These are phyloP conservation scores for Prionailurus bengalensis DNA, from an alignment of 2,113 vertebrate species.

Conservation along the genomic window DNA sequence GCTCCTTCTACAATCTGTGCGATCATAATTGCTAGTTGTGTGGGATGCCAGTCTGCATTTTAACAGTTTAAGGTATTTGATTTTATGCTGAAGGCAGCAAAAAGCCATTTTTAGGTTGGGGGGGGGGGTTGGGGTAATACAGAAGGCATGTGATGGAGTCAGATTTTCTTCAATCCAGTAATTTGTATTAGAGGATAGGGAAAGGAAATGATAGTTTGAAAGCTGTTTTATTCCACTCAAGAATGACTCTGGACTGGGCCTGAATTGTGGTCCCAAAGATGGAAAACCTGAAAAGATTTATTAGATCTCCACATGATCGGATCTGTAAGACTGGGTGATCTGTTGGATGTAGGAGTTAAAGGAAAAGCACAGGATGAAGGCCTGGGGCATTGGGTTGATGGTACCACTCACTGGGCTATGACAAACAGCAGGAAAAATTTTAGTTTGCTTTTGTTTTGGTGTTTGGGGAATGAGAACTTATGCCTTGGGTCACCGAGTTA, in stretches of 20 bases:
- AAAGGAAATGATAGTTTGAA: not conserved
- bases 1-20: not conserved
- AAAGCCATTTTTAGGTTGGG: not conserved
- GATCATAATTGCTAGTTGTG: not conserved
- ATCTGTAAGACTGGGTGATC: not conserved
- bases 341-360: not conserved
- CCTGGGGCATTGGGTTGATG: not conserved
- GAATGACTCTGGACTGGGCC: not conserved
- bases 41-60: not conserved
- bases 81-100: not conserved
- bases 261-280: not conserved
- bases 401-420: not conserved
- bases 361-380: not conserved
- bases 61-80: not conserved
- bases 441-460: not conserved
- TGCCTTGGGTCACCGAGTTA: not conserved
- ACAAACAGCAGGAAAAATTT: not conserved
- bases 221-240: not conserved
- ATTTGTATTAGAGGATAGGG: not conserved
- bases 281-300: not conserved
- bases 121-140: no score
- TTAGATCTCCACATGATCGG: not conserved
- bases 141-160: not conserved
- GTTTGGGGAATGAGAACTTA: not conserved
- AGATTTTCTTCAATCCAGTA: not conserved